Evolutionary conservation across 1,140 invertebrate genomes (phyloP).

Genomic region (Caerostris extrusa): DNA sequence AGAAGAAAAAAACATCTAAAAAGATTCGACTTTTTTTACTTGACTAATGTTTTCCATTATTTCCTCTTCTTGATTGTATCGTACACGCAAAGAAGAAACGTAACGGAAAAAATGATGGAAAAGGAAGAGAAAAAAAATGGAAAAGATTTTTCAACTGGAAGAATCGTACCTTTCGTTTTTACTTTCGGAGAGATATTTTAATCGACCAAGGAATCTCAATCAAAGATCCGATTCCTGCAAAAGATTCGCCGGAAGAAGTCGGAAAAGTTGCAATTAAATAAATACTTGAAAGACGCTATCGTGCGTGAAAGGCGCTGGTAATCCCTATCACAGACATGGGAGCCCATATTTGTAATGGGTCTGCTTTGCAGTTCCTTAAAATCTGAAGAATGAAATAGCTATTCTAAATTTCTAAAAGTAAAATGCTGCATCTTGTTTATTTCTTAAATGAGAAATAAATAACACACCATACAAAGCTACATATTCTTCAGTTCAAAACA

Average conservation of each 20-base stretch:
- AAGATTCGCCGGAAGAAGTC: neutral
- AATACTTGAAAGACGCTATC: slow-evolving; percentile 28
- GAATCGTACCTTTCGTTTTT: slow-evolving; percentile 40
- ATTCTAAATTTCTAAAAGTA: no score
- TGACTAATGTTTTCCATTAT: slow-evolving; percentile 77
- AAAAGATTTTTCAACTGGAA: slow-evolving; percentile 3
- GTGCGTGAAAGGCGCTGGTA: slow-evolving; percentile 25
- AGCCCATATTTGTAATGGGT: neutral
- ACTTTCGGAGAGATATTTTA: slow-evolving; percentile 64
- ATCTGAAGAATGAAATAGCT: neutral
- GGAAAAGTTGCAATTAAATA: slow-evolving; percentile 55
- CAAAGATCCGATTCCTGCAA: slow-evolving; percentile 54
- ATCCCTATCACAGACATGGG: neutral
- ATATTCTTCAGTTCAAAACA: no score
- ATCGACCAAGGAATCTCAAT: slow-evolving; percentile 74
- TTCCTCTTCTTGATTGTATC: slow-evolving; percentile 67
- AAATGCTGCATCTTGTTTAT: no score
- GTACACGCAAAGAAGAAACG: slow-evolving; percentile 72
- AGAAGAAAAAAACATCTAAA: slow-evolving; percentile 61
- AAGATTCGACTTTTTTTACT: slow-evolving; percentile 71
- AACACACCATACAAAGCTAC: no score
- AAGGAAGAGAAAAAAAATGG: slow-evolving; percentile 9
- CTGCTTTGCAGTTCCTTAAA: neutral
- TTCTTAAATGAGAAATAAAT: no score
- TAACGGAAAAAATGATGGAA: slow-evolving; percentile 49